Base-by-base conservation (phyloP, 2,888 invertebrate genomes). In the Marronus borbonicus region DNA sequence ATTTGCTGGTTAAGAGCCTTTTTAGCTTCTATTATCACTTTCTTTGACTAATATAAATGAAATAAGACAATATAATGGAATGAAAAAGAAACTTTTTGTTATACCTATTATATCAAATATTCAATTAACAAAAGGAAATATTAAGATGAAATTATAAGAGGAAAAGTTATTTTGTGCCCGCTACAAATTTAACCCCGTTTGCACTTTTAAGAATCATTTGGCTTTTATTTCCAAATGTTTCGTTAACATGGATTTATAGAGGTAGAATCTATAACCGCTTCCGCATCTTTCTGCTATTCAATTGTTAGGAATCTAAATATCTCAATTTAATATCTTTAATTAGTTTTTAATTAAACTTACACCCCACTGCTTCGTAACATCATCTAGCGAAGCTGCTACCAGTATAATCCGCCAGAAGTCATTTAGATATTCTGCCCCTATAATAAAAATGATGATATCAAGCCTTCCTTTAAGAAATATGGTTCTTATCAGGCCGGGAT, bases 371-470 rank as follows among this genome's bases (percentile, higher is more conserved):
- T 60, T 20, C 44, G 31, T 14, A 20, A 49, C 12, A 20, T 12
- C 28, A 50, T 49, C 28, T 50, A 50, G 50, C 68, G 68, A 12
- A 68, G 49, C 52, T 58, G 20, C 65, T 39, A 17, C 39, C 60
- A 44, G 72, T 14, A 60, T 74, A 74, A 44, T 62, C 44, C 60
- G 14, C 12, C 49, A 44, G 60, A 60, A 70, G 72, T 60, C 60
- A 60, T 62, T 49, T 74, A 74, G 72, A 74, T 74, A 74, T 74
- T 60, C 24, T 60, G 24, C 72, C 72, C 72, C 72, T 60, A 74
- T 74, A 74, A 74, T 74, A 74, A 74, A 74, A 74, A 74, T 74
- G 72, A 72, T 72, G 60, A 74, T 74, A 74, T 74, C 72, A 44
- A n/a, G 49, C 60, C 24, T 60, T 39, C n/a, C 60, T 60, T 44